phyloP scores from a whole-genome alignment of 2,797 vertebrate species.

The Sebastes itinus region DNA sequence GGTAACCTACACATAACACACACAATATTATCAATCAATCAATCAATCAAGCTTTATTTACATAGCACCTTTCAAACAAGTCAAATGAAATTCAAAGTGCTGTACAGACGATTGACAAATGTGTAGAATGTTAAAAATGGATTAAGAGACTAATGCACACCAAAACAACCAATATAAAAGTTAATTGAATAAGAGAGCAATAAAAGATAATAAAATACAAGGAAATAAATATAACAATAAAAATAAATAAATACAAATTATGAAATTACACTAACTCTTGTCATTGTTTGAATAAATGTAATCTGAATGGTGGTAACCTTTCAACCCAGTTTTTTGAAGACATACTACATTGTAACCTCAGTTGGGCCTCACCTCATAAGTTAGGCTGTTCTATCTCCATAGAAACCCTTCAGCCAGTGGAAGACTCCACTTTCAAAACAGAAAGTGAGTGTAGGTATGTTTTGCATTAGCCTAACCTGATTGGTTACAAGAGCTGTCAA shows the following conservation, averaged over 20 bases:
- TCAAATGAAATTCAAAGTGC: too few species aligned
- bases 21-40: background rate
- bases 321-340: background rate
- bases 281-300: background rate
- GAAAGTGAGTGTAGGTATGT: background rate
- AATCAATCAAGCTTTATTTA: too few species aligned
- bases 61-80: too few species aligned
- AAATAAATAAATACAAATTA: too few species aligned
- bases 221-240: too few species aligned
- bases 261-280: too few species aligned
- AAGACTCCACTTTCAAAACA: slow-evolving; percentile 41
- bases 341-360: background rate
- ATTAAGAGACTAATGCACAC: too few species aligned
- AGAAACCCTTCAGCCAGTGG: background rate
- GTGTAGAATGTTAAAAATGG: too few species aligned
- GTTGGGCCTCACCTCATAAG: background rate
- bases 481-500: slow-evolving; percentile 52
- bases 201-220: too few species aligned
- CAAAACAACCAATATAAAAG: too few species aligned
- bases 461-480: background rate
- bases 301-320: background rate
- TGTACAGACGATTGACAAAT: too few species aligned
- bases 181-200: too few species aligned
- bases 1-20: background rate
- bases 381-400: background rate